These are phyloP conservation scores for Euproctis similis DNA, from an alignment of 2,888 invertebrate species.

Conservation along the genomic window DNA sequence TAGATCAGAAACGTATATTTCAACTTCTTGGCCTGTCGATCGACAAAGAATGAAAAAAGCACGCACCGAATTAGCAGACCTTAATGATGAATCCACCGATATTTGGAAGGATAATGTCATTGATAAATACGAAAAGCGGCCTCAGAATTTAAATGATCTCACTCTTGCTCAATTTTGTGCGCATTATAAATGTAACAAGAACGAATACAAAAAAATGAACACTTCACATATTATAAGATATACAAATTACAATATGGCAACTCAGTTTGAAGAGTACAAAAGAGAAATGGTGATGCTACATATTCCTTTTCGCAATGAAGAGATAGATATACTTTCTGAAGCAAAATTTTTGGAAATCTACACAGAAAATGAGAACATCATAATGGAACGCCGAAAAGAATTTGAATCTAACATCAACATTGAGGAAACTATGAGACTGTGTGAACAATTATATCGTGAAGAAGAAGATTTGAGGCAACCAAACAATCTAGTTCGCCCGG, in stretches of 20 bases:
- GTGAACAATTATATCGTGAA: conserved; percentile 2
- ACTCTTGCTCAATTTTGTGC: conserved; percentile 39
- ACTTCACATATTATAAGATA: conserved; percentile 30
- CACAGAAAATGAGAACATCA: conserved; percentile 13
- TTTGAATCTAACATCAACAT: conserved; percentile 35
- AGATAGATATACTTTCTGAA: conserved; percentile 29
- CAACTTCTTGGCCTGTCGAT: conserved; percentile 3
- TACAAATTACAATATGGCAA: conserved; percentile 34
- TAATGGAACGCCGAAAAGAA: conserved; percentile 26
- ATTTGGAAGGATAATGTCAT: conserved; percentile 44
- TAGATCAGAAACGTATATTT: conserved; percentile 10
- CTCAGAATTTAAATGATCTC: conserved; percentile 27
- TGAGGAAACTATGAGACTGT: conserved; percentile 24
- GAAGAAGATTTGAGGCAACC: too few species aligned
- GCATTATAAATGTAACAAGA: conserved; percentile 16
- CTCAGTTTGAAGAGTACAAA: conserved; percentile 30
- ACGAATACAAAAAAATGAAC: conserved; percentile 10
- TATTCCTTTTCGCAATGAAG: conserved; percentile 33
- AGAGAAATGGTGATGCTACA: conserved; percentile 36
- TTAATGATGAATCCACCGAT: conserved; percentile 30
- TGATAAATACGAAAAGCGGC: conserved; percentile 40
- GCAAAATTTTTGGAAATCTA: conserved; percentile 23
- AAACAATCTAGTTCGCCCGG: too few species aligned
- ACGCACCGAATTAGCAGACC: conserved; percentile 23
- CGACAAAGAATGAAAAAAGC: conserved; percentile 15